Percentiles rank a stretch among this genome's conserved stretches.
Conservation (phyloP, 2,797 vertebrate species). For the Phrynocephalus guinanensis region DNA sequence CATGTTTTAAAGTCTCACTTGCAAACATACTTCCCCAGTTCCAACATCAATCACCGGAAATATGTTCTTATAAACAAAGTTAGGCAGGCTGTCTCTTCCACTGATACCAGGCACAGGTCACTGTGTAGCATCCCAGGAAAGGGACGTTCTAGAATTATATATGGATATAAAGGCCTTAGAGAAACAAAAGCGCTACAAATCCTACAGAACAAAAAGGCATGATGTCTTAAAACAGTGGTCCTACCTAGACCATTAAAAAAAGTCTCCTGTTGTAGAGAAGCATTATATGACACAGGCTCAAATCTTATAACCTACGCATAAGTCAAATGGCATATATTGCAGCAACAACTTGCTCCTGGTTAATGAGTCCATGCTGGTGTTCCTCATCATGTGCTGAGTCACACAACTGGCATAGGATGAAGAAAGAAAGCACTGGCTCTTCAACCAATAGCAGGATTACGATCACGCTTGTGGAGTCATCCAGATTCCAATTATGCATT, state of each 20-base stretch:
- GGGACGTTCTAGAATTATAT: slow-evolving; percentile 7
- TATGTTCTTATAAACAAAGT: slow-evolving; percentile 81
- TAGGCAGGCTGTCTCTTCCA: slow-evolving; percentile 77
- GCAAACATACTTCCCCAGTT: slow-evolving; percentile 78
- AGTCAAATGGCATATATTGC: too few species aligned
- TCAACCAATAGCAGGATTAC: too few species aligned
- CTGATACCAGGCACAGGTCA: slow-evolving; percentile 62
- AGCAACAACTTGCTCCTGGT: too few species aligned
- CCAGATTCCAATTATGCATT: background rate
- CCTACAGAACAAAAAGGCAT: slow-evolving; percentile 46
- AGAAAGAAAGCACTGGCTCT: too few species aligned
- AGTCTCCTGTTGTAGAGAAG: background rate
- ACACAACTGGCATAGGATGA: too few species aligned
- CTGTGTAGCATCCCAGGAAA: slow-evolving; percentile 48
- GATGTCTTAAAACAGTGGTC: background rate
- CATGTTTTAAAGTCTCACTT: slow-evolving; percentile 79
- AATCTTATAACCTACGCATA: too few species aligned
- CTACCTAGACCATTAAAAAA: background rate
- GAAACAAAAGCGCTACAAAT: background rate
- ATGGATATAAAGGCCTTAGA: slow-evolving; percentile 20
- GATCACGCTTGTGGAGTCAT: background rate
- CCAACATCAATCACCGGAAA: slow-evolving; percentile 79
- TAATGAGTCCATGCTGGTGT: too few species aligned
- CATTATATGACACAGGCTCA: accelerated
- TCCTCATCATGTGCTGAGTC: too few species aligned